Evolutionary conservation across 1,140 invertebrate species (phyloP).

Genomic region (Pararge aegeria): DNA sequence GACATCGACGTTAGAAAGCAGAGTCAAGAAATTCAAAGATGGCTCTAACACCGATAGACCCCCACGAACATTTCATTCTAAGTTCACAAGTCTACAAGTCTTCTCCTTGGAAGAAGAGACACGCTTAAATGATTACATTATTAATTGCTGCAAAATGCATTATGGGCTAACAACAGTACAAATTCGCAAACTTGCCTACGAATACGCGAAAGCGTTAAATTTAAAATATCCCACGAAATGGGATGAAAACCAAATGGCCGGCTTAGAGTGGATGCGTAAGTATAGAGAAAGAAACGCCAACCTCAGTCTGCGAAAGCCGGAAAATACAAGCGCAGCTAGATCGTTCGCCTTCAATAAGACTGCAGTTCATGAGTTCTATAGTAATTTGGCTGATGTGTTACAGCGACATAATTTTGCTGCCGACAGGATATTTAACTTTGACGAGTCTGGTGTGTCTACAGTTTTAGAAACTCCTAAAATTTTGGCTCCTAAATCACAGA

Average conservation of each 20-base stretch:
- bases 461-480: neutral
- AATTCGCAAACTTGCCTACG: too few relatives aligned
- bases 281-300: conserved; percentile 33
- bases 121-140: too few relatives aligned
- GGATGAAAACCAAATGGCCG: conserved; percentile 34
- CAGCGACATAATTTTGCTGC: neutral
- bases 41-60: too few relatives aligned
- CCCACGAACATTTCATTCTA: too few relatives aligned
- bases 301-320: conserved; percentile 57
- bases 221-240: too few relatives aligned
- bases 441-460: neutral
- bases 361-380: conserved; percentile 39
- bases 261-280: conserved; percentile 28
- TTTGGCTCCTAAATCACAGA: neutral
- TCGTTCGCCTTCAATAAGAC: conserved; percentile 58
- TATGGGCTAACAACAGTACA: too few relatives aligned
- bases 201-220: neutral
- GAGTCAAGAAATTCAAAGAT: too few relatives aligned
- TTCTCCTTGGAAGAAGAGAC: too few relatives aligned
- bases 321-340: conserved; percentile 61
- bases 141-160: too few relatives aligned
- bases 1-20: too few relatives aligned
- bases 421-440: neutral
- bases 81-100: too few relatives aligned
- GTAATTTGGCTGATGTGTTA: conserved; percentile 7